Evolutionary conservation across 2,797 vertebrate genomes (phyloP).

Genomic region (Falco naumanni): DNA sequence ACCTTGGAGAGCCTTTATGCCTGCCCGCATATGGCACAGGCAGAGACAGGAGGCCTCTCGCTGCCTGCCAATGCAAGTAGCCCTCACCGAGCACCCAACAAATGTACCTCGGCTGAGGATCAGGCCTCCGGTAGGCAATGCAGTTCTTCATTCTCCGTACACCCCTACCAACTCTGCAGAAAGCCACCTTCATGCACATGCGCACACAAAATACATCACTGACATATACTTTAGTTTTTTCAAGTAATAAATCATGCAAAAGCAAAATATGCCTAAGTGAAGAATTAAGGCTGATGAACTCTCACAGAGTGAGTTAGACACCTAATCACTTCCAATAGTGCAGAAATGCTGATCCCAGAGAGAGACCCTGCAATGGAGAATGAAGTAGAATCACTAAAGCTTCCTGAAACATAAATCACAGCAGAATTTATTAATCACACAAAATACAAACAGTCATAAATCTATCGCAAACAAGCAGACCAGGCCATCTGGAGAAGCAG

Average conservation of each 20-base stretch:
- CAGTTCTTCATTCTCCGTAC: background rate
- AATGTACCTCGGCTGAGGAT: fast-evolving
- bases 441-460: conserved; percentile 44
- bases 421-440: conserved; percentile 27
- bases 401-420: background rate
- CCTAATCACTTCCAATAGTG: background rate
- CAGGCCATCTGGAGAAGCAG: background rate
- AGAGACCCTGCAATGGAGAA: background rate
- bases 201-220: background rate
- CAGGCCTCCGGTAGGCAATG: background rate
- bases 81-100: background rate
- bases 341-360: background rate
- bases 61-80: background rate
- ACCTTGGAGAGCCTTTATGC: background rate
- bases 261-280: background rate
- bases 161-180: background rate
- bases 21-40: fast-evolving
- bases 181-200: background rate
- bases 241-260: background rate
- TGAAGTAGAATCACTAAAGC: background rate
- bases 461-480: background rate
- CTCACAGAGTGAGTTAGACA: background rate
- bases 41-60: background rate
- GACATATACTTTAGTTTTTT: background rate
- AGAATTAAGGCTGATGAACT: conserved; percentile 32